phyloP scores from a whole-genome alignment of 2,113 vertebrate species.

The Vulpes vulpes region DNA sequence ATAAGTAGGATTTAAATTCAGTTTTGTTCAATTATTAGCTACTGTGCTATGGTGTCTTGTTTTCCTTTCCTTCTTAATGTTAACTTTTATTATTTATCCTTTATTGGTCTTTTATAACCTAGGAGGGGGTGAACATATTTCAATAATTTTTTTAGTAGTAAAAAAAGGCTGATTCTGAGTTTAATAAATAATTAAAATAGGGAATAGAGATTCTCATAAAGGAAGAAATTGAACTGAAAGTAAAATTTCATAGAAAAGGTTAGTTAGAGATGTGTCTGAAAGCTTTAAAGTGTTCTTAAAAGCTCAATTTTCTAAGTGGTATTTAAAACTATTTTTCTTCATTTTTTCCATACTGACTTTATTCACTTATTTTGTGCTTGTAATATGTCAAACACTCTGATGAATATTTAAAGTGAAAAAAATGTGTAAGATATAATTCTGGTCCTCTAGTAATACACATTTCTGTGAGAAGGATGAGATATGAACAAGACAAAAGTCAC shows the following conservation, averaged over 20 bases:
- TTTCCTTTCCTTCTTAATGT: background rate
- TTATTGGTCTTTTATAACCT: background rate
- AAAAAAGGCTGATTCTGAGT: background rate
- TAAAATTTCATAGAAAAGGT: background rate
- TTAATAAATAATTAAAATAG: slow-evolving; percentile 39
- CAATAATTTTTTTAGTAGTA: slow-evolving; percentile 3
- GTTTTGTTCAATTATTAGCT: background rate
- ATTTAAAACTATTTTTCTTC: background rate
- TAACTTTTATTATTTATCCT: background rate
- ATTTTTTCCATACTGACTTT: background rate
- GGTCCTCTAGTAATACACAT: background rate
- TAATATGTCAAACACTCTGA: background rate
- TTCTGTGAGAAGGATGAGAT: background rate
- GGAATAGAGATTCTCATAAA: background rate
- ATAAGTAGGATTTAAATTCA: background rate
- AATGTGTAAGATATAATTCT: background rate
- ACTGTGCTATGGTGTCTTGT: background rate
- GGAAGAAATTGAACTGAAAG: background rate
- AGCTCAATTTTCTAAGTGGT: background rate
- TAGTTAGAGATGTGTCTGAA: background rate
- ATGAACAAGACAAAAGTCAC: background rate
- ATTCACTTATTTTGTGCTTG: background rate
- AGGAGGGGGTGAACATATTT: background rate
- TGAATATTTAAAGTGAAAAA: background rate
- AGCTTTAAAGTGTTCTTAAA: background rate